A percentile compares a stretch with the other conserved stretches of the same genome.
These are phyloP conservation scores for Dasyurus viverrinus DNA, from an alignment of 2,113 vertebrate genomes.

Conservation along the genomic window DNA sequence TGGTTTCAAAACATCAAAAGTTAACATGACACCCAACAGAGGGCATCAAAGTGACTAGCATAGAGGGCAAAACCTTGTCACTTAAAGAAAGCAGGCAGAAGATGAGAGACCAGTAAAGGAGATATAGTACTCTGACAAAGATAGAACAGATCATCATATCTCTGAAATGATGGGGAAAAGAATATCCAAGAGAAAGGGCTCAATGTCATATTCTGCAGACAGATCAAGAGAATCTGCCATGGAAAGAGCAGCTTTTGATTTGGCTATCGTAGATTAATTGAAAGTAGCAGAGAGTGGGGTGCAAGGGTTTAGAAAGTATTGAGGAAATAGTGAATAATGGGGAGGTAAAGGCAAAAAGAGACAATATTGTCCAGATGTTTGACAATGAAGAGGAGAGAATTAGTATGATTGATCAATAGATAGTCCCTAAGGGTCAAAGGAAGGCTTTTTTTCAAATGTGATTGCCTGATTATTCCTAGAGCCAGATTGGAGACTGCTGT, in stretches of 20 bases:
- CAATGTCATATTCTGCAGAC: neutral
- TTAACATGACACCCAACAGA: neutral
- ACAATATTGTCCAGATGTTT: neutral
- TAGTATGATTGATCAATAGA: neutral
- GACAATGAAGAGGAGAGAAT: neutral
- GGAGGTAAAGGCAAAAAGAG: neutral
- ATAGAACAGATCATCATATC: neutral
- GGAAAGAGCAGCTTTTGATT: neutral
- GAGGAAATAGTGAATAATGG: neutral
- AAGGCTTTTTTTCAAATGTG: neutral
- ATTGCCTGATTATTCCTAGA: neutral
- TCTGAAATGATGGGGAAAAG: neutral
- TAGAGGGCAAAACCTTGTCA: neutral
- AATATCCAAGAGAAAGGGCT: neutral
- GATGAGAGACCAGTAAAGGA: neutral
- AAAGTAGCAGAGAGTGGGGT: neutral
- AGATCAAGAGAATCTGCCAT: neutral
- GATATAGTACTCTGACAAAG: neutral
- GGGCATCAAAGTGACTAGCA: neutral
- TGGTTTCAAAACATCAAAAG: neutral
- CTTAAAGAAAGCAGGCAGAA: neutral
- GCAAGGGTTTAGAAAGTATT: neutral
- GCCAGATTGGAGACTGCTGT: neutral
- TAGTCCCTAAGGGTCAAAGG: neutral
- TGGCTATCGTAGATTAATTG: neutral